phyloP scores from a whole-genome alignment of 2,888 invertebrate species.

The Tinea pellionella region DNA sequence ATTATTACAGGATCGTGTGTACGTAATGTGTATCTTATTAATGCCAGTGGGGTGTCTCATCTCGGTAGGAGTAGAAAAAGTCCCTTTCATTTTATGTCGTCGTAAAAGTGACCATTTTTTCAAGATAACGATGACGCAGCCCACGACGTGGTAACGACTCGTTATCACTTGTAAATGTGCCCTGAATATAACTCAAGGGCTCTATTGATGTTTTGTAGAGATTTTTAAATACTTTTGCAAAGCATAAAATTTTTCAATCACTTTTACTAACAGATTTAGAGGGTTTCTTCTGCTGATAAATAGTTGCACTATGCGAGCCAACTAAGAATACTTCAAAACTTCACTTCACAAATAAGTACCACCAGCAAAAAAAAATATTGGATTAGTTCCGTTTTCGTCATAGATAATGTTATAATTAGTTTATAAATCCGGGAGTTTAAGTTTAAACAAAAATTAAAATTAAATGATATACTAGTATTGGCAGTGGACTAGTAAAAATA shows the following conservation, averaged over 20 bases:
- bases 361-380: too few species aligned
- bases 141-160: slow-evolving; percentile 24
- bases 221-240: too few species aligned
- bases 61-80: slow-evolving; percentile 22
- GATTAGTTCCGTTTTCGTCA: too few species aligned
- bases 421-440: too few species aligned
- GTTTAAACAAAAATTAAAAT: too few species aligned
- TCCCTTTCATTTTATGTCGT: slow-evolving; percentile 37
- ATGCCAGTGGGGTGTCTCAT: slow-evolving; percentile 21
- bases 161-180: slow-evolving; percentile 28
- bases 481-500: background rate
- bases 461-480: too few species aligned
- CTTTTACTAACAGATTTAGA: too few species aligned
- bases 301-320: too few species aligned
- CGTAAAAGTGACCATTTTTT: slow-evolving; percentile 39
- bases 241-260: background rate
- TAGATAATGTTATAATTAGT: too few species aligned
- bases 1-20: background rate
- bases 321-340: too few species aligned
- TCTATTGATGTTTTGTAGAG: slow-evolving; percentile 7
- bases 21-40: slow-evolving; percentile 23
- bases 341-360: too few species aligned
- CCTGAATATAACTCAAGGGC: slow-evolving; percentile 17
- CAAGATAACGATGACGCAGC: slow-evolving; percentile 27
- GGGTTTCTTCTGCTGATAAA: too few species aligned